Percentiles rank a stretch among this genome's conserved stretches.
phyloP scores from a whole-genome alignment of 1,140 invertebrate genomes.

The Tetramorium alpestre region DNA sequence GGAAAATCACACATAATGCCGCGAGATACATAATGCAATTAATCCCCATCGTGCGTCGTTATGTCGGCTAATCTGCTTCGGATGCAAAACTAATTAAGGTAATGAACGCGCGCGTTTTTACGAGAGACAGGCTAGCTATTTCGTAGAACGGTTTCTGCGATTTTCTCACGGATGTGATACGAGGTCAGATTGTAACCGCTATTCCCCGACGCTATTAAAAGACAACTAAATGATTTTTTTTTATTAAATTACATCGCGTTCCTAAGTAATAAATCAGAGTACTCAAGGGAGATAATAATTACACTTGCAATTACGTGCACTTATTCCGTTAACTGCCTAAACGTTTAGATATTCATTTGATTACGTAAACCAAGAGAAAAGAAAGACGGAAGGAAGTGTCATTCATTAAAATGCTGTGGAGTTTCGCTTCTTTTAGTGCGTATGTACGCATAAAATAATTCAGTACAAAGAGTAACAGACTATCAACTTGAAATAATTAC shows the following conservation, averaged over 20 bases:
- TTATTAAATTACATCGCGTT: conserved; percentile 6
- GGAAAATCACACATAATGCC: conserved; percentile 61
- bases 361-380: background rate
- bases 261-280: conserved; percentile 30
- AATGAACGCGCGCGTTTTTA: conserved; percentile 51
- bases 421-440: background rate
- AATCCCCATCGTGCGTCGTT: conserved; percentile 58
- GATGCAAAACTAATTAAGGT: conserved; percentile 66
- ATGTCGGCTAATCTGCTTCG: conserved; percentile 49
- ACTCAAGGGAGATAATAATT: conserved; percentile 21
- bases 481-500: background rate
- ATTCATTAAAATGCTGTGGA: background rate
- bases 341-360: conserved; percentile 38
- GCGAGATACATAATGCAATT: conserved; percentile 65
- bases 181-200: conserved; percentile 61
- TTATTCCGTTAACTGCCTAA: conserved; percentile 17
- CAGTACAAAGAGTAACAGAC: background rate
- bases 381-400: background rate
- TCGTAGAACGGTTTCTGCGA: conserved; percentile 48
- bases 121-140: conserved; percentile 17
- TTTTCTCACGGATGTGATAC: conserved; percentile 63
- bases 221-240: conserved; percentile 46
- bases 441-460: background rate
- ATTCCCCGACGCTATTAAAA: conserved; percentile 39
- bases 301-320: background rate